A percentile compares a stretch with the other conserved stretches of the same genome.
Conservation (phyloP, 2,888 invertebrate genomes). For the Eurytoma californica region DNA sequence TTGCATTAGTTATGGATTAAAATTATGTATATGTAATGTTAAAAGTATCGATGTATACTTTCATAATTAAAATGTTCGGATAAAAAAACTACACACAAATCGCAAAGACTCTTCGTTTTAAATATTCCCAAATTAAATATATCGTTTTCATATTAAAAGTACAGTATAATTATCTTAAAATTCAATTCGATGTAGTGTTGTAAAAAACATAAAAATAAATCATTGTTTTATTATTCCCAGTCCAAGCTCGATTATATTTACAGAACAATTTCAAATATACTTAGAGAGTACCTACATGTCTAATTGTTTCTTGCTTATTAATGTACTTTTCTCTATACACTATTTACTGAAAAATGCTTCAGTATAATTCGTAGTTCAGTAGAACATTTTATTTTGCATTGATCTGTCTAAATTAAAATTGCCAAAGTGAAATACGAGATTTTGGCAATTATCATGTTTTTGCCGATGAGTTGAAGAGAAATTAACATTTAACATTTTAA, state of each 20-base stretch:
- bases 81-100: background rate
- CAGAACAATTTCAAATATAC: slow-evolving; percentile 32
- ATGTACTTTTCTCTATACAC: slow-evolving; percentile 3
- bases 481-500: slow-evolving; percentile 16
- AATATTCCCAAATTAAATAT: no score
- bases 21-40: background rate
- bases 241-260: slow-evolving; percentile 50
- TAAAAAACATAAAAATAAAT: slow-evolving; percentile 8
- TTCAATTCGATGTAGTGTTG: background rate
- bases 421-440: background rate
- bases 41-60: background rate
- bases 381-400: background rate
- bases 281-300: slow-evolving; percentile 10
- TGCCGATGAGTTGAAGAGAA: background rate
- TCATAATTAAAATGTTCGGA: background rate
- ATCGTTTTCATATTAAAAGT: background rate
- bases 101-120: no score
- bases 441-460: background rate
- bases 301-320: background rate
- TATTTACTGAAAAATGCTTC: background rate
- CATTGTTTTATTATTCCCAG: slow-evolving; percentile 1
- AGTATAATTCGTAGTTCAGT: background rate
- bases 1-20: background rate
- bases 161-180: slow-evolving; percentile 13
- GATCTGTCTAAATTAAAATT: background rate